Evolutionary conservation across 2,797 vertebrate species (phyloP).

Genomic region (Lateolabrax maculatus): DNA sequence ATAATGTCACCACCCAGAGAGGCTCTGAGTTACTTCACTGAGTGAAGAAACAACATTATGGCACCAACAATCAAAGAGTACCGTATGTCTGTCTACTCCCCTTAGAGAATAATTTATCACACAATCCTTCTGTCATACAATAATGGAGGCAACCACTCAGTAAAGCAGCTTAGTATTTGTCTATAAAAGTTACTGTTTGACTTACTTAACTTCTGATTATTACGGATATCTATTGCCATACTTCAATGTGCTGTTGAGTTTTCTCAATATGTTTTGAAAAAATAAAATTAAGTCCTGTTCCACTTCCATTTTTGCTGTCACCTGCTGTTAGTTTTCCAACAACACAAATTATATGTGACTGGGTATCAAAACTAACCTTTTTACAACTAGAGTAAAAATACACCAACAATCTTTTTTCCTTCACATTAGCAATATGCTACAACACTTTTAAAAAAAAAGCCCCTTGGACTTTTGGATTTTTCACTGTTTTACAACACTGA

Average conservation of each 20-base stretch:
- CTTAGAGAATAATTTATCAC: slow-evolving; percentile 37
- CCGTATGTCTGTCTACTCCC: neutral
- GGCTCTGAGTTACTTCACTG: slow-evolving; percentile 44
- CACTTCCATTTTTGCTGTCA: slow-evolving; percentile 14
- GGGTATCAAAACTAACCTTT: slow-evolving; percentile 22
- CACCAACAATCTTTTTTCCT: neutral
- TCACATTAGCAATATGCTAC: neutral
- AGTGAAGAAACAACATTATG: slow-evolving; percentile 44
- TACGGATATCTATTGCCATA: neutral
- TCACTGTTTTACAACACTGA: neutral
- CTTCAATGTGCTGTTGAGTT: slow-evolving; percentile 11
- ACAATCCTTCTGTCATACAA: slow-evolving; percentile 7
- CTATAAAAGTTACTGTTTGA: slow-evolving; percentile 37
- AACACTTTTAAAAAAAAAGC: neutral
- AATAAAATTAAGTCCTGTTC: slow-evolving; percentile 28
- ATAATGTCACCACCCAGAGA: slow-evolving; percentile 70
- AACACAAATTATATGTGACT: slow-evolving; percentile 32
- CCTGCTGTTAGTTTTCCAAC: slow-evolving; percentile 38
- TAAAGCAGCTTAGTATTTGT: slow-evolving; percentile 9
- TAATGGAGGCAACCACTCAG: slow-evolving; percentile 6
- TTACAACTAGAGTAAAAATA: slow-evolving; percentile 2
- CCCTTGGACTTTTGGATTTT: too few relatives aligned
- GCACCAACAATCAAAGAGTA: slow-evolving; percentile 32
- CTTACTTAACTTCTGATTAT: slow-evolving; percentile 32
- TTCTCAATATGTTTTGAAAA: slow-evolving; percentile 37